Evolutionary conservation across 2,797 vertebrate species (phyloP).

Genomic region (Microhierax caerulescens): DNA sequence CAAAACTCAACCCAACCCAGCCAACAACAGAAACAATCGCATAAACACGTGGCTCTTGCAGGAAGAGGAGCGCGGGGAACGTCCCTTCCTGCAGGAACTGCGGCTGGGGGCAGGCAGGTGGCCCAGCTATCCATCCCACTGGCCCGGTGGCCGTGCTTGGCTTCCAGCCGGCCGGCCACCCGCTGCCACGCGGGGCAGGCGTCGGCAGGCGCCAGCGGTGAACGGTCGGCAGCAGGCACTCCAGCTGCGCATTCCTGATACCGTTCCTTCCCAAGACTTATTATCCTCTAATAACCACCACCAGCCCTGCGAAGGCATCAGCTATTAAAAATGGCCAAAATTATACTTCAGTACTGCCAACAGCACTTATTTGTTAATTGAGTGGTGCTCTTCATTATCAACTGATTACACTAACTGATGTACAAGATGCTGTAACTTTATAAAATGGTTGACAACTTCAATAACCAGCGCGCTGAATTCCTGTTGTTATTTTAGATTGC

Average conservation of each 20-base stretch:
- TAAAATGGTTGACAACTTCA: not conserved
- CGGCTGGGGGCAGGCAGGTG: not conserved
- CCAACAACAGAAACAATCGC: fast-evolving
- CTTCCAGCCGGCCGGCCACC: not conserved
- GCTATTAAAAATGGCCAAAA: not conserved
- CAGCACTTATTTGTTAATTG: not conserved
- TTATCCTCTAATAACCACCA: not conserved
- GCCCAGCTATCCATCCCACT: not conserved
- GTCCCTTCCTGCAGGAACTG: not conserved
- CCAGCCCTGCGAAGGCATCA: not conserved
- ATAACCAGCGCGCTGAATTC: not conserved
- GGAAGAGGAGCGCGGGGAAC: not conserved
- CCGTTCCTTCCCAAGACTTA: not conserved
- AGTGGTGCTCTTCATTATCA: not conserved
- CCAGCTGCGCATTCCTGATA: not conserved
- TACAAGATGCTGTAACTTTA: not conserved
- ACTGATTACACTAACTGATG: not conserved
- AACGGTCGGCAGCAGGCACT: not conserved
- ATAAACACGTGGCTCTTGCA: fast-evolving
- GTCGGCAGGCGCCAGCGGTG: fast-evolving
- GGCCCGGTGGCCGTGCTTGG: no score
- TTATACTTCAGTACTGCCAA: not conserved
- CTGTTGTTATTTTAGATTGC: not conserved
- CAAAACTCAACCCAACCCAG: not conserved
- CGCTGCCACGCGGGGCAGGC: fast-evolving